Base-by-base conservation (phyloP, 1,140 invertebrate genomes). In the Papilio glaucus region DNA sequence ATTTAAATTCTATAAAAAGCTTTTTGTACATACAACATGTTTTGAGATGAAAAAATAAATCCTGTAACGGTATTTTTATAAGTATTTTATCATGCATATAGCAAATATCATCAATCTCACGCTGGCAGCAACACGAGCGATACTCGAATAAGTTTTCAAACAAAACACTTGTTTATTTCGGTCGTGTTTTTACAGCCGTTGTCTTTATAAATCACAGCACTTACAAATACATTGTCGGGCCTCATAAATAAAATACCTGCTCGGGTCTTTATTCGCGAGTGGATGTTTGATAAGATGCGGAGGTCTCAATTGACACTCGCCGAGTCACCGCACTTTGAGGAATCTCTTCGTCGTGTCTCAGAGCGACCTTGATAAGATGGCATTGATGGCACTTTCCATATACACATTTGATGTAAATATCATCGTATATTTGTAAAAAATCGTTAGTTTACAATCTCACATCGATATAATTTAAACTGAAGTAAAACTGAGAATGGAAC, bases 171-270 rank as follows among this genome's bases (percentile, higher is more conserved):
- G 63, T 68, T 68, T 68, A 68, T 68, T 68, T 68, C 72, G 71
- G 67, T 65, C 60, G 65, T 76, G 71, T 74, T 73, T 75, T 71
- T 75, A 72, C 77, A 69, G 78, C 62, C 78, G 78, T 74, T 80
- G 81, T 83, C 81, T 80, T 78, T 83, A 83, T 88, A 88, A 88
- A 89, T 87, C 82, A 82, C 77, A 72, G 72, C 69, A 82, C 79
- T 83, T 84, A 79, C 81, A 79, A 84, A 87, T 80, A 83, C 83
- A 87, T 87, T 85, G 85, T 85, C 85, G 80, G 77, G 79, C 74
- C 76, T 86, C 85, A 86, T 87, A 87, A 84, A 86, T 86, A 77
- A 61, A 77, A 75, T 81, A 77, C 74, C 74, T 71, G 74, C 75
- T 77, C 77, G 80, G 75, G 80, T 78, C 82, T 82, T 82, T 76